Conservation (phyloP, 2,797 vertebrate genomes). For the Serranus cabrilla region DNA sequence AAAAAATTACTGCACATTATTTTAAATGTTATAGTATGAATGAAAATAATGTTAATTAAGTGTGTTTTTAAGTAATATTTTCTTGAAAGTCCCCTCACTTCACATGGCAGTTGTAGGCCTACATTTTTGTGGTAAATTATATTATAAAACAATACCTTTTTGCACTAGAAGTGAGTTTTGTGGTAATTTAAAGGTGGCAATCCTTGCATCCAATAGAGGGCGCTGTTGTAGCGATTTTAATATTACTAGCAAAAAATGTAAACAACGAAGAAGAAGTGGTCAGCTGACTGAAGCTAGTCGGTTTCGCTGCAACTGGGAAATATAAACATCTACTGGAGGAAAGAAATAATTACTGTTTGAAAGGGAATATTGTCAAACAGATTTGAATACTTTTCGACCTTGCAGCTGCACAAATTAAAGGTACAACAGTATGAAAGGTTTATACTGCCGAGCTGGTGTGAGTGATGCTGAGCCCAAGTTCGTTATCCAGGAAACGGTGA, state of each 20-base stretch:
- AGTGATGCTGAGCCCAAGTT: constrained; percentile 88
- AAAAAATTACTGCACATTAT: background rate
- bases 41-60: background rate
- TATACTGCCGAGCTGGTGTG: constrained; percentile 88
- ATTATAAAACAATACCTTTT: no score
- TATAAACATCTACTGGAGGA: fast-evolving
- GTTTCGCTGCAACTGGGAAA: no score
- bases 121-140: no score
- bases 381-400: fast-evolving
- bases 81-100: no score
- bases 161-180: no score
- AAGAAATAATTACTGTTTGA: background rate
- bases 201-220: constrained; percentile 15
- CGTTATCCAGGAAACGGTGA: constrained; percentile 93
- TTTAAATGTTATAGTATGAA: background rate
- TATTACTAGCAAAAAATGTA: no score
- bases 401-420: background rate
- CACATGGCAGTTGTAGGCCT: background rate
- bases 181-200: background rate
- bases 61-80: background rate
- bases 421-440: constrained; percentile 85
- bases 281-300: constrained; percentile 55
- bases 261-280: constrained; percentile 46
- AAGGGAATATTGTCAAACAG: background rate
- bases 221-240: fast-evolving